These are phyloP conservation scores for Leptinotarsa rubiginosa DNA, from an alignment of 2,888 invertebrate genomes.

Conservation along the genomic window DNA sequence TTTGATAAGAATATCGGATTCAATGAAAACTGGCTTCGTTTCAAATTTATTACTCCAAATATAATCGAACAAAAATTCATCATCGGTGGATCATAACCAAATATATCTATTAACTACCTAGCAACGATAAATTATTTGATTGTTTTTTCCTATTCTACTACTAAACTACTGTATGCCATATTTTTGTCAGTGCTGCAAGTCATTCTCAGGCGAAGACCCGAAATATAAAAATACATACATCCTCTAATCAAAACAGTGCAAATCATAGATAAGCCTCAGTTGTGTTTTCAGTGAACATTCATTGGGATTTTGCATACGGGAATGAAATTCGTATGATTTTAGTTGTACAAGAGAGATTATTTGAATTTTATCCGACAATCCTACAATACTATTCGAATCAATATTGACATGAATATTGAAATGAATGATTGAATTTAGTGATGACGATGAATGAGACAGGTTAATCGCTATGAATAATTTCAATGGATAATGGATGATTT, in stretches of 20 bases:
- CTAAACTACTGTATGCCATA: too few relatives aligned
- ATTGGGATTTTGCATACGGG: neutral
- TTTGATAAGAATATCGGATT: too few relatives aligned
- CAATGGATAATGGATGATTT: neutral
- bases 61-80: too few relatives aligned
- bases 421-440: neutral
- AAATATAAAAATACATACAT: neutral
- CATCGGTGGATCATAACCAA: too few relatives aligned
- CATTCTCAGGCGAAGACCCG: too few relatives aligned
- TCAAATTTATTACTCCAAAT: too few relatives aligned
- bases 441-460: neutral
- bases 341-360: slow-evolving; percentile 2
- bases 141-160: too few relatives aligned
- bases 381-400: neutral
- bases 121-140: too few relatives aligned
- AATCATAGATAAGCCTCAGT: slow-evolving; percentile 3
- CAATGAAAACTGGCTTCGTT: too few relatives aligned
- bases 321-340: slow-evolving; percentile 6
- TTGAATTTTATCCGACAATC: neutral
- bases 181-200: too few relatives aligned
- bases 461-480: neutral
- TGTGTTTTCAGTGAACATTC: neutral
- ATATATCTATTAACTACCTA: too few relatives aligned
- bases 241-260: slow-evolving; percentile 13
- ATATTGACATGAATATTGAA: neutral